Conservation (phyloP, 2,797 vertebrate genomes). For the Lepidocolaptes lacrymiger region DNA sequence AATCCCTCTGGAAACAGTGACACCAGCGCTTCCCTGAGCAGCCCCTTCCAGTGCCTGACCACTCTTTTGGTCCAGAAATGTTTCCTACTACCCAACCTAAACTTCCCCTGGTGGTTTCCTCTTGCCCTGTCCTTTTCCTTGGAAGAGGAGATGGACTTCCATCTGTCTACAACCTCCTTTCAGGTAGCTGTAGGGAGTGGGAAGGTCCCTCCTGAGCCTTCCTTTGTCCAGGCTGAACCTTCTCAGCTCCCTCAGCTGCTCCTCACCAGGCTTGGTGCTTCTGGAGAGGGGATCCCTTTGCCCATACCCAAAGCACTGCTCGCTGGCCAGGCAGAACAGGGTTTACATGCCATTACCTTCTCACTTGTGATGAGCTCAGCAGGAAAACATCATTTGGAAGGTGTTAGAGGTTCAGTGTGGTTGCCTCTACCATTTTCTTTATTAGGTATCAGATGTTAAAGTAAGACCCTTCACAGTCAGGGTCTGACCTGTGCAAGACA, state of each 20-base stretch:
- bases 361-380: background rate
- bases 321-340: background rate
- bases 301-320: background rate
- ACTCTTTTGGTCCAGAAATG: background rate
- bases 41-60: background rate
- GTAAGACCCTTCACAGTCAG: background rate
- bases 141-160: too few species aligned
- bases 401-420: background rate
- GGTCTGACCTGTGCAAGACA: background rate
- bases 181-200: too few species aligned
- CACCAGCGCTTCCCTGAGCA: background rate
- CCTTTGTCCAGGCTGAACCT: background rate
- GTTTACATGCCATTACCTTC: background rate
- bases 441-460: background rate
- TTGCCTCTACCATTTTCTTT: background rate
- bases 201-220: background rate
- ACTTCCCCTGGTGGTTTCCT: background rate
- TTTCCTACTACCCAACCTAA: background rate
- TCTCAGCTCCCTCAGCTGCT: background rate
- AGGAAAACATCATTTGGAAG: background rate
- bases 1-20: background rate
- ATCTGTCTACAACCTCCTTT: background rate
- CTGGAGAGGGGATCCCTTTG: background rate
- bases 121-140: background rate
- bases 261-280: background rate